These are phyloP conservation scores for Pilophorus perplexus DNA, from an alignment of 2,888 invertebrate genomes.

Conservation along the genomic window DNA sequence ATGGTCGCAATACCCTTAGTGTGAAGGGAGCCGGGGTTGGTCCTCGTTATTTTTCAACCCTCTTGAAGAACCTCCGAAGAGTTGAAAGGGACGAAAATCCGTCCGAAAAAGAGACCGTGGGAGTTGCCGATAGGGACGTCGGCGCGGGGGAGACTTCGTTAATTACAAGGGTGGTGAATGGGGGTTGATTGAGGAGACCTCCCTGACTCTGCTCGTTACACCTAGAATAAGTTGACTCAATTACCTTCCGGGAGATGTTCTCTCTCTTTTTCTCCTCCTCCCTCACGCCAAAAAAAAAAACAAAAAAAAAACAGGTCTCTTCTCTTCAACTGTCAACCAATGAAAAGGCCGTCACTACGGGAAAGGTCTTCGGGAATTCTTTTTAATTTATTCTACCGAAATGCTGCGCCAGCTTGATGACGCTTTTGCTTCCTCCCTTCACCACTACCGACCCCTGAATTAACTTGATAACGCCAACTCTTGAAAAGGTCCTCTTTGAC, in stretches of 20 bases:
- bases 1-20: too few relatives aligned
- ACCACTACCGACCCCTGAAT: too few relatives aligned
- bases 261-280: background rate
- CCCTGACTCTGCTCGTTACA: background rate
- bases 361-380: background rate
- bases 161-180: slow-evolving; percentile 29
- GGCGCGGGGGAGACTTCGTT: slow-evolving; percentile 11
- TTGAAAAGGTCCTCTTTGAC: too few relatives aligned
- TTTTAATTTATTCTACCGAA: background rate
- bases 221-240: slow-evolving; percentile 29
- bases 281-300: background rate
- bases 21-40: too few relatives aligned
- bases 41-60: background rate
- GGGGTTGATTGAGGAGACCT: slow-evolving; percentile 20
- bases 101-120: background rate
- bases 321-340: background rate
- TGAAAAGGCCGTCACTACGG: background rate
- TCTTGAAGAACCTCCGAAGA: background rate
- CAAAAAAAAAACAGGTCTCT: background rate
- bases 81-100: background rate
- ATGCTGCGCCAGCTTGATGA: too few relatives aligned
- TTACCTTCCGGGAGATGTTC: slow-evolving; percentile 7
- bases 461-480: too few relatives aligned
- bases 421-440: too few relatives aligned
- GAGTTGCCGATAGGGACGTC: background rate